Percentiles rank a stretch among this genome's conserved stretches.
Evolutionary conservation across 2,888 invertebrate species (phyloP).

Genomic region (Drosophila mercatorum): DNA sequence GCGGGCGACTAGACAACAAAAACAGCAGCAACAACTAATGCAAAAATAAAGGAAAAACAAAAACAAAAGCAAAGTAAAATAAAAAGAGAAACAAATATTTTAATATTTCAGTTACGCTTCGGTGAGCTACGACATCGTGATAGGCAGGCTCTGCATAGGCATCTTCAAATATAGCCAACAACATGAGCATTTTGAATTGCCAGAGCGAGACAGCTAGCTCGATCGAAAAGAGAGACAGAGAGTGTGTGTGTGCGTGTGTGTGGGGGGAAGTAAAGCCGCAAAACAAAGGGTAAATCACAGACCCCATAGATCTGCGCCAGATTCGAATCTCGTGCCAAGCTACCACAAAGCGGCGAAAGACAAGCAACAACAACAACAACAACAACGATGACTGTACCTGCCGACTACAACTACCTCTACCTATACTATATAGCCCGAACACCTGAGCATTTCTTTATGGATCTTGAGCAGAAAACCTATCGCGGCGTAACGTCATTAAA

Average conservation of each 20-base stretch:
- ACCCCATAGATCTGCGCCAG: constrained; percentile 50
- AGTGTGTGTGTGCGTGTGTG: background rate
- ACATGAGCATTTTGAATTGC: constrained; percentile 47
- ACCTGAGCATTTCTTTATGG: constrained; percentile 80
- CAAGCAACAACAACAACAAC: constrained; percentile 13
- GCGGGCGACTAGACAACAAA: constrained; percentile 50
- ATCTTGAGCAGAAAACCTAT: constrained; percentile 79
- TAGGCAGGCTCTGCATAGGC: constrained; percentile 68
- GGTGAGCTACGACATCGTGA: constrained; percentile 78
- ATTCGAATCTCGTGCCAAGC: constrained; percentile 72
- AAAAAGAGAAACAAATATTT: constrained; percentile 56
- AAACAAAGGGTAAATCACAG: constrained; percentile 73
- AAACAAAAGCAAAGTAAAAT: constrained; percentile 1
- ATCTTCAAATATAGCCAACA: constrained; percentile 64
- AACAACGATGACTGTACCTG: constrained; percentile 50
- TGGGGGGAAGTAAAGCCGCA: constrained; percentile 39
- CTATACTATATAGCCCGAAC: constrained; percentile 40
- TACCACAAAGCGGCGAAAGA: constrained; percentile 57
- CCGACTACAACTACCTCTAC: background rate
- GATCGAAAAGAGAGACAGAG: constrained; percentile 17
- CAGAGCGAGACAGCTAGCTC: constrained; percentile 33
- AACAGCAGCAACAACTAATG: constrained; percentile 27
- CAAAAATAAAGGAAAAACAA: constrained; percentile 16
- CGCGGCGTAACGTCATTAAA: constrained; percentile 81
- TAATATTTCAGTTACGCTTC: constrained; percentile 82